Percentiles rank a stretch among this genome's conserved stretches.
phyloP scores from a whole-genome alignment of 2,888 invertebrate species.

The Macrophya annulata region DNA sequence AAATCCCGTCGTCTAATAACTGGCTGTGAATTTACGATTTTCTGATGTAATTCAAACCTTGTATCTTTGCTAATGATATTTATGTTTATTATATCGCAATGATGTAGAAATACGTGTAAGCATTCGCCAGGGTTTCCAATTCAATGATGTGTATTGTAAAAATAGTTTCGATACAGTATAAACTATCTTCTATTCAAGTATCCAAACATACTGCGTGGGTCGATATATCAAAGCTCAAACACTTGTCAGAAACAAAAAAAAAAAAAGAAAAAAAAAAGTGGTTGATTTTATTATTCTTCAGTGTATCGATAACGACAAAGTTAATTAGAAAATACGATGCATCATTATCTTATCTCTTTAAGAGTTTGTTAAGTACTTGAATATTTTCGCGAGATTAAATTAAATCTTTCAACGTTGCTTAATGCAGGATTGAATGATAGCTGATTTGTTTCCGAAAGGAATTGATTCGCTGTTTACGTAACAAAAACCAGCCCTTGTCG shows the following conservation, averaged over 20 bases:
- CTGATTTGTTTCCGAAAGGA: slow-evolving; percentile 42
- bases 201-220: background rate
- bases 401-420: background rate
- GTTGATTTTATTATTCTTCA: background rate
- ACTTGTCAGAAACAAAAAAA: background rate
- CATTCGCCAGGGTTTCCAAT: background rate
- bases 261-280: background rate
- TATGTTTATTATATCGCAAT: background rate
- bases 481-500: slow-evolving; percentile 71
- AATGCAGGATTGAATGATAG: slow-evolving; percentile 17
- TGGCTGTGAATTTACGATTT: background rate
- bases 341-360: background rate
- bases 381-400: background rate
- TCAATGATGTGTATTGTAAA: slow-evolving; percentile 20
- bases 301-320: background rate
- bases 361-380: background rate
- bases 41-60: background rate
- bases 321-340: background rate
- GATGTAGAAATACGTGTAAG: background rate
- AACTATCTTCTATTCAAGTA: slow-evolving; percentile 24
- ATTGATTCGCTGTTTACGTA: slow-evolving; percentile 56
- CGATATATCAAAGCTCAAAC: background rate
- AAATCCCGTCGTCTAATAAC: background rate
- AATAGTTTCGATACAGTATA: slow-evolving; percentile 29
- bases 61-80: background rate